Evolutionary conservation across 2,888 invertebrate species (phyloP), one percentile per base, ranked within the genome.

Genomic region (Tanaodytes sp.): DNA sequence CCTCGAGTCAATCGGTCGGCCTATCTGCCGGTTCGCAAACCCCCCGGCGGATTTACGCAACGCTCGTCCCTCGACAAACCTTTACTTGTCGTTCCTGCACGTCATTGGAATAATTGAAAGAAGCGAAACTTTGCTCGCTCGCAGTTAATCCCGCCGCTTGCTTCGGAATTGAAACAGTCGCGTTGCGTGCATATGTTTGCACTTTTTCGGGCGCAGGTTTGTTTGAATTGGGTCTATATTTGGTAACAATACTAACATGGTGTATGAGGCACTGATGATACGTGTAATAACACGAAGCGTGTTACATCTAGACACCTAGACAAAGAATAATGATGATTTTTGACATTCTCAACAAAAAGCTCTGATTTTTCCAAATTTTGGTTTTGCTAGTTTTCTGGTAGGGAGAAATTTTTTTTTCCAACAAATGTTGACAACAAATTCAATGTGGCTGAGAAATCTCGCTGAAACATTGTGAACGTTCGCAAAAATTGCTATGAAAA

Each of bases 1-100:
- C 77, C 78, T 75, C 77, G 71, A 64, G 71, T 67, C 67, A 67
- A 67, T 64, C 71, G 71, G 62, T 39, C 46, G 63, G 42, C 46
- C 61, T 54, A 66, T 59, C 37, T 36, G 54, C 40, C 48, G 40
- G 46, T 31, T 20, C 18, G 18, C 45, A 30, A 49, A 57, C 55
- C 70, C 64, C 58, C 59, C 23, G 12, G 16, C 57, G 59, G 63
- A 66, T 71, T 71, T 66, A 62, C 55, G 57, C 65, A 51, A 65
- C 42, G 69, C 61, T 16, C 23, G n/a, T 61, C 15, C 14, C 37
- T 15, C 16, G 36, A 18, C 65, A 58, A 66, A 55, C 70, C 63
- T 59, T 64, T 69, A 55, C 69, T 69, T 48, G 37, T 59, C 52
- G 62, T 37, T 64, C 9, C 46, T 57, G 65, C 62, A 57, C 63